phyloP scores from a whole-genome alignment of 2,888 invertebrate genomes.

The Ganaspis brasiliensis region DNA sequence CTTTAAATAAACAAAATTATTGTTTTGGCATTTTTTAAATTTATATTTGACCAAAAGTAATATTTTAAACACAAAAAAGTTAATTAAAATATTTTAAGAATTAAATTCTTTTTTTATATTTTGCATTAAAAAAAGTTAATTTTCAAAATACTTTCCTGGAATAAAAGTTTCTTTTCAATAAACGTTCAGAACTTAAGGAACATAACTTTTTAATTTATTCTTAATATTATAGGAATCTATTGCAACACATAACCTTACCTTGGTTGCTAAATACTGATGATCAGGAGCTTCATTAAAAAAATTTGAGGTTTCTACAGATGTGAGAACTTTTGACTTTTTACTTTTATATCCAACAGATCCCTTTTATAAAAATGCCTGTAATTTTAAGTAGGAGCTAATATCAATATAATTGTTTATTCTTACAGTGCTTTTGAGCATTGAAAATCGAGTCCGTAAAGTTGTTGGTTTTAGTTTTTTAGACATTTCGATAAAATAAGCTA shows the following conservation, averaged over 20 bases:
- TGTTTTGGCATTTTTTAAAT: too few species aligned
- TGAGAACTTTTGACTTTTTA: too few species aligned
- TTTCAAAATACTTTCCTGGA: too few species aligned
- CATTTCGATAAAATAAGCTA: slow-evolving; percentile 49
- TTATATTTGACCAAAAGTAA: too few species aligned
- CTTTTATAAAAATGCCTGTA: slow-evolving; percentile 43
- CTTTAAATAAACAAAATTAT: too few species aligned
- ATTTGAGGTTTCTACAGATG: slow-evolving; percentile 46
- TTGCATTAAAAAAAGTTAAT: too few species aligned
- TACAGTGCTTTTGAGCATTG: slow-evolving; percentile 49
- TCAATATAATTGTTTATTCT: slow-evolving; percentile 45
- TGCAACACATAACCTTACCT: slow-evolving; percentile 48
- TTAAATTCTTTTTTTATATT: too few species aligned
- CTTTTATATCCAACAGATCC: slow-evolving; percentile 46
- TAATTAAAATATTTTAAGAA: too few species aligned
- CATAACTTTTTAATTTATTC: too few species aligned
- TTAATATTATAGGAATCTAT: background rate
- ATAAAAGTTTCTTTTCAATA: too few species aligned
- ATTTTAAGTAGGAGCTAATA: slow-evolving; percentile 35
- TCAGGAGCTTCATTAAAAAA: slow-evolving; percentile 59
- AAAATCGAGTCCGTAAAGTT: slow-evolving; percentile 48
- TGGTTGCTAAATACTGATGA: slow-evolving; percentile 59
- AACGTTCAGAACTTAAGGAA: too few species aligned
- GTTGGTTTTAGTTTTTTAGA: slow-evolving; percentile 36
- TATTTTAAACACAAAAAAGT: too few species aligned